These are phyloP conservation scores for Ancistrus triradiatus DNA, from an alignment of 2,113 vertebrate species.

Conservation along the genomic window DNA sequence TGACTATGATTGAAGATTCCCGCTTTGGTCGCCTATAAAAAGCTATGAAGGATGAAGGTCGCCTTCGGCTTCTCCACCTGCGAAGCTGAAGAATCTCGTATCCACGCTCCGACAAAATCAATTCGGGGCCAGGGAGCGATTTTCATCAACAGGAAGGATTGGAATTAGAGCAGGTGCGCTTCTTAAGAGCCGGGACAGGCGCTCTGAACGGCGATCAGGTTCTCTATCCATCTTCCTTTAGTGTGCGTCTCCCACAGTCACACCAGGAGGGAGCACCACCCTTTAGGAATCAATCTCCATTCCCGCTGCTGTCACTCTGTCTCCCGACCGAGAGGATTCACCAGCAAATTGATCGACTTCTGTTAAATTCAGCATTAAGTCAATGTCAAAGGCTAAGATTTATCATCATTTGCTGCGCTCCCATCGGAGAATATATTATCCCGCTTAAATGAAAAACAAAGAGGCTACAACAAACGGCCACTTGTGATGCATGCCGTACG, in stretches of 20 bases:
- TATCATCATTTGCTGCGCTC: conserved; percentile 39
- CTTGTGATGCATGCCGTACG: conserved; percentile 2
- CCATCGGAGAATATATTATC: conserved; percentile 29
- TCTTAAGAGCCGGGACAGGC: conserved; percentile 1
- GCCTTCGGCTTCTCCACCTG: not conserved
- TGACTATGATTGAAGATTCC: not conserved
- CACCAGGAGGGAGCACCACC: conserved; percentile 29
- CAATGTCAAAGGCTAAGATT: conserved; percentile 41
- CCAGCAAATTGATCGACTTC: conserved; percentile 36
- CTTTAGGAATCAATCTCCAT: conserved; percentile 50
- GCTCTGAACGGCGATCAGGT: not conserved
- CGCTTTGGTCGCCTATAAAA: not conserved
- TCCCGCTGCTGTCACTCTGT: conserved; percentile 9
- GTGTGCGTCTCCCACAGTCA: conserved; percentile 15
- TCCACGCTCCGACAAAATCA: conserved; percentile 14
- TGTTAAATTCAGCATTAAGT: conserved; percentile 39
- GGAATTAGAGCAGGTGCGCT: conserved; percentile 37
- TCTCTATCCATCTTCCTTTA: conserved; percentile 45
- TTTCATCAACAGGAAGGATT: conserved; percentile 38
- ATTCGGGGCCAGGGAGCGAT: conserved; percentile 13
- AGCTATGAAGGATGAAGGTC: conserved; percentile 2
- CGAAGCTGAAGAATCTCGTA: not conserved
- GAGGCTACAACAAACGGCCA: conserved; percentile 2
- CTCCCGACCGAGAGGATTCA: not conserved
- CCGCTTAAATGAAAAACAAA: conserved; percentile 32